phyloP scores from a whole-genome alignment of 2,797 vertebrate genomes.

The Coccyzus lansbergi region DNA sequence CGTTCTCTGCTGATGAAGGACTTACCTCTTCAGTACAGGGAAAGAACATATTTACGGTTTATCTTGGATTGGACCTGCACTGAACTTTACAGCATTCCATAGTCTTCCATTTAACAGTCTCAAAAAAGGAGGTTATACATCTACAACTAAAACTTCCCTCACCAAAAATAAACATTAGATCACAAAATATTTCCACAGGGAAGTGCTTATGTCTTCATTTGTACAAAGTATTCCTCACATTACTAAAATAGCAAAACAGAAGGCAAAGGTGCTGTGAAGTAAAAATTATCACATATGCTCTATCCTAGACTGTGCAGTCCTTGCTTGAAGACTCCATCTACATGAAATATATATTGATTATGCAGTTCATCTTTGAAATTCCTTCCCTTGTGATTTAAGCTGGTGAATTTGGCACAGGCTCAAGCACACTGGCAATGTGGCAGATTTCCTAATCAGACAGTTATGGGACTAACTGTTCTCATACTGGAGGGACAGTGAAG shows the following conservation, averaged over 20 bases:
- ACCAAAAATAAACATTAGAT: neutral
- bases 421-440: neutral
- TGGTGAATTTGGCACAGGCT: neutral
- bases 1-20: neutral
- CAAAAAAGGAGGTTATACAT: neutral
- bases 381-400: neutral
- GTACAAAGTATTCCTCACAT: neutral
- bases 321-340: neutral
- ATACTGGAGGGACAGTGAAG: neutral
- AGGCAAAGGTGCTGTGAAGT: neutral
- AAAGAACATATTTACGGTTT: neutral
- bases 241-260: neutral
- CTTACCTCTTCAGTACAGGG: neutral
- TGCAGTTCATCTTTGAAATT: neutral
- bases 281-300: neutral
- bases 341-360: neutral
- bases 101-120: neutral
- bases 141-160: neutral
- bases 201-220: neutral
- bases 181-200: neutral
- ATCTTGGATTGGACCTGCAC: neutral
- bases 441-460: neutral
- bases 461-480: neutral
- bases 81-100: neutral
- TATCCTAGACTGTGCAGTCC: neutral